Conservation (phyloP, 2,888 invertebrate genomes). For the Caenorhabditis virilis region DNA sequence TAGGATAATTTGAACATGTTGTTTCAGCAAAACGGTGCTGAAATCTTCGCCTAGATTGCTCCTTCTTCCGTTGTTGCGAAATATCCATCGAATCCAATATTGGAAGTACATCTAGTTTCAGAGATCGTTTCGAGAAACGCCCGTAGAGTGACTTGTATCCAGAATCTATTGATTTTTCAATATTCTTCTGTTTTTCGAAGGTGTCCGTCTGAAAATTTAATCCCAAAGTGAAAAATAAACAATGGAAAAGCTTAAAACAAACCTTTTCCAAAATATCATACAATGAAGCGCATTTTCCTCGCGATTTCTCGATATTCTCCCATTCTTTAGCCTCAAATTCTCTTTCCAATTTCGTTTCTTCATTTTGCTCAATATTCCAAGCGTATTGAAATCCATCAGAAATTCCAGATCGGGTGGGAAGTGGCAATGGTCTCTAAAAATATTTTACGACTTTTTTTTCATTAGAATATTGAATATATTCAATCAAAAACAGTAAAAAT, state of each 20-base stretch:
- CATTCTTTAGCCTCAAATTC: background rate
- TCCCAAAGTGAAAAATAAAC: background rate
- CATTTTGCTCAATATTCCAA: slow-evolving; percentile 10
- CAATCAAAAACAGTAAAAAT: too few species aligned
- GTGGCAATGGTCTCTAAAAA: slow-evolving; percentile 12
- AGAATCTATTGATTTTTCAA: background rate
- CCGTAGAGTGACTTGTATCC: slow-evolving; percentile 12
- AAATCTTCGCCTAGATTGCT: slow-evolving; percentile 5
- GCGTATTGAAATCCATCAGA: slow-evolving; percentile 10
- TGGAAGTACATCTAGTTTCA: slow-evolving; percentile 12
- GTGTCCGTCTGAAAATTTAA: background rate
- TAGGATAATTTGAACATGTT: background rate
- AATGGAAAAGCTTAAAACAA: background rate
- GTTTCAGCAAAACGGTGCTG: slow-evolving; percentile 12
- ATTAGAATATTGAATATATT: background rate
- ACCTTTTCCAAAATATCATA: background rate
- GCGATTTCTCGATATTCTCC: slow-evolving; percentile 1
- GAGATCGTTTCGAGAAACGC: slow-evolving; percentile 3
- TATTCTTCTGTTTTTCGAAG: background rate
- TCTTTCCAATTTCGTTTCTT: background rate
- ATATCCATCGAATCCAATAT: slow-evolving; percentile 15
- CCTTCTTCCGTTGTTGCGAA: slow-evolving; percentile 6
- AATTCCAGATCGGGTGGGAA: slow-evolving; percentile 5
- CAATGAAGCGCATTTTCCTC: background rate
- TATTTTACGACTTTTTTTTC: background rate